A percentile compares a stretch with the other conserved stretches of the same genome.
Conservation (phyloP, 2,888 invertebrate genomes). For the Calliopum simillimum region DNA sequence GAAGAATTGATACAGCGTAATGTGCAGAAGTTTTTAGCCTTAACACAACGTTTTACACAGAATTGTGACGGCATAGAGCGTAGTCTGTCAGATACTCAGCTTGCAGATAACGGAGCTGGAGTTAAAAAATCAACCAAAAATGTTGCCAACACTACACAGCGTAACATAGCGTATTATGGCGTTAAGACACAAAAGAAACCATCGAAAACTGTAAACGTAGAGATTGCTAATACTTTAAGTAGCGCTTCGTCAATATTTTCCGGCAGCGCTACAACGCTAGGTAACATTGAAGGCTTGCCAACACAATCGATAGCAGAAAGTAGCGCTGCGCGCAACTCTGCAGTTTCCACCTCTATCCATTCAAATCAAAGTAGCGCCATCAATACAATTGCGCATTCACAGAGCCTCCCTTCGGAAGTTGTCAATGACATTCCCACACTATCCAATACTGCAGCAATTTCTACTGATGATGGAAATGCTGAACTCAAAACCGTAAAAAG, state of each 20-base stretch:
- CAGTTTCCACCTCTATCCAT: background rate
- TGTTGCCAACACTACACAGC: constrained; percentile 1
- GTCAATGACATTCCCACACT: no score
- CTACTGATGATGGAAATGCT: no score
- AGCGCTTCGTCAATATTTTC: constrained; percentile 23
- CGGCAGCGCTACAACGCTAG: background rate
- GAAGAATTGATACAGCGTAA: constrained; percentile 43
- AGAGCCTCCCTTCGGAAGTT: no score
- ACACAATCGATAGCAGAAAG: background rate
- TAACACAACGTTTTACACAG: constrained; percentile 41
- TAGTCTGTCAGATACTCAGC: constrained; percentile 49
- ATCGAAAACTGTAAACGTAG: constrained; percentile 21
- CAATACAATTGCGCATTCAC: no score
- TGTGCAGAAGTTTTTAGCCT: constrained; percentile 46
- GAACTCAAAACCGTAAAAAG: no score
- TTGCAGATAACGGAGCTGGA: constrained; percentile 33
- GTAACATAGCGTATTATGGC: constrained; percentile 32
- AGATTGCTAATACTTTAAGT: constrained; percentile 28
- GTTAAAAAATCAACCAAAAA: constrained; percentile 4
- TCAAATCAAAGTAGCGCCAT: no score
- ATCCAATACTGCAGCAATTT: no score
- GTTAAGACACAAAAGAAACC: constrained; percentile 23
- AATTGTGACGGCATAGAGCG: constrained; percentile 40
- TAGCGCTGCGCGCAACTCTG: background rate
- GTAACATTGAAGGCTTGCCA: constrained; percentile 7